Evolutionary conservation across 2,888 invertebrate species (phyloP), one percentile per base, ranked within the genome.

Genomic region (Mellilla xanthometata): DNA sequence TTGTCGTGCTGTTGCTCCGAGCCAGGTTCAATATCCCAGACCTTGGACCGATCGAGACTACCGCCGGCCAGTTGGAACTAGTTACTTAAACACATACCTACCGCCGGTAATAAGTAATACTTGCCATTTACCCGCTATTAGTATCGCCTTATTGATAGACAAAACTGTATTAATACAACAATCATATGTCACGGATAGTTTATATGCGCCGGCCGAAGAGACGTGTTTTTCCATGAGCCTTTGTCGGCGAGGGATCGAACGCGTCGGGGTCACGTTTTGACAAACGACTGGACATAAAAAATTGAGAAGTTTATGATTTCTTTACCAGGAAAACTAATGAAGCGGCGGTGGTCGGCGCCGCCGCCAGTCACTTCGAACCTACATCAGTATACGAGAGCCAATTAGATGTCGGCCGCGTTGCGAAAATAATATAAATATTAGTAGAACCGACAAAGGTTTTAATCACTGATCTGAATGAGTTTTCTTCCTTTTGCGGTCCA

Each of bases 381-480:
- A 75, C 68, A 77, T 81, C 79, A 82, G 80, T 69, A 76, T 78
- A 76, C 74, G 76, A 76, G 71, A 62, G 9, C 87, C 89, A 87
- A 89, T 89, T 89, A 89, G 85, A 89, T 86, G 85, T 86, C 84
- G 86, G 79, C 65, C 86, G 81, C 78, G 81, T 83, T 78, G 86
- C 84, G 81, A 87, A 86, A 87, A 89, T 72, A 72, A 72, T 89
- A 89, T 89, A 88, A 89, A 89, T 89, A 89, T 89, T 89, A 89
- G 89, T 89, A 89, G 88, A 88, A 85, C 89, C 89, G 89, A 88
- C 89, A 89, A 89, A 89, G 87, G 87, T 85, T 88, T 87, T 88
- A 88, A 89, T 89, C 89, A 87, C 86, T 82, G 77, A 89, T 89
- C 86, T 76, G 75, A 72, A 77, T 81, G 72, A 76, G 73, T 85